phyloP scores from a whole-genome alignment of 1,140 invertebrate genomes.

The Zelostemma sp. region DNA sequence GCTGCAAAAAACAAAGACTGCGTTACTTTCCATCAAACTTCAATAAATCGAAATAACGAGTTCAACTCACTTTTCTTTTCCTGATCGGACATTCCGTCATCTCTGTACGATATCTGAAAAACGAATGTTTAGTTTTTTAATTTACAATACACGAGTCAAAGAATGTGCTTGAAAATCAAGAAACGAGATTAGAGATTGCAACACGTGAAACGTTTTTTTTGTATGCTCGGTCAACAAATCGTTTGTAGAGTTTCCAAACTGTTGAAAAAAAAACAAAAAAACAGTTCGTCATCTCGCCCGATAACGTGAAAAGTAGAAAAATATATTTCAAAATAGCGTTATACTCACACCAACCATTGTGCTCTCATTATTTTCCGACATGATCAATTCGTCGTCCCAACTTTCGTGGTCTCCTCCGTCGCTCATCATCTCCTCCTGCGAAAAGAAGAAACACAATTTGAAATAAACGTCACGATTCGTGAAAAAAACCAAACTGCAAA shows the following conservation, averaged over 20 bases:
- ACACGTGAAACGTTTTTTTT: too few species aligned
- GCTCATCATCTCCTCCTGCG: slow-evolving; percentile 68
- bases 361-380: slow-evolving; percentile 63
- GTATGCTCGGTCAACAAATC: too few species aligned
- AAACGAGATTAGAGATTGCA: too few species aligned
- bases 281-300: neutral
- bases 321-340: slow-evolving; percentile 1
- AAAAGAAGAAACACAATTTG: slow-evolving; percentile 35
- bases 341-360: slow-evolving; percentile 61
- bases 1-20: too few species aligned
- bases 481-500: slow-evolving; percentile 1
- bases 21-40: too few species aligned
- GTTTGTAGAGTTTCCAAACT: neutral
- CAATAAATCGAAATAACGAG: neutral
- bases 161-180: too few species aligned
- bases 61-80: slow-evolving; percentile 70
- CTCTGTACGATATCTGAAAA: slow-evolving; percentile 65
- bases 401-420: slow-evolving; percentile 66
- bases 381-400: slow-evolving; percentile 66
- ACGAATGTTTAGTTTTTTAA: too few species aligned
- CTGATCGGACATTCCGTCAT: slow-evolving; percentile 67
- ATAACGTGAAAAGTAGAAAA: too few species aligned
- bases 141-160: too few species aligned
- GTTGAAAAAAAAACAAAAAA: neutral
- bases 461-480: slow-evolving; percentile 5